Evolutionary conservation across 2,797 vertebrate genomes (phyloP).

Genomic region (Hafferia zeledoni): DNA sequence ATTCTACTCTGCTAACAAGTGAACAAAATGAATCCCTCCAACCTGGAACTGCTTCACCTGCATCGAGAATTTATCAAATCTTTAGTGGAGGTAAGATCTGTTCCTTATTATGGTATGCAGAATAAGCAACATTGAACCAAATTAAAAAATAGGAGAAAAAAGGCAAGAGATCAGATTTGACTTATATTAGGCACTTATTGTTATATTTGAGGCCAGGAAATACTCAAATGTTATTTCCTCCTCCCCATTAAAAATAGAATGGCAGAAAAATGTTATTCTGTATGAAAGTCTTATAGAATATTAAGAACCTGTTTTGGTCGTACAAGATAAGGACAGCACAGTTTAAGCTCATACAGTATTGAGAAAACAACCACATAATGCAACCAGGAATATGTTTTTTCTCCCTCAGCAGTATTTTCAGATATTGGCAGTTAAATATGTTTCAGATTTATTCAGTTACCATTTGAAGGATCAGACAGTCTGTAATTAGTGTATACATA

Average conservation of each 20-base stretch:
- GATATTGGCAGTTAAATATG: conserved; percentile 19
- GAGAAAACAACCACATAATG: conserved; percentile 22
- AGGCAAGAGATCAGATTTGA: conserved; percentile 9
- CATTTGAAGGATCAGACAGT: not conserved
- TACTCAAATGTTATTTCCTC: conserved; percentile 51
- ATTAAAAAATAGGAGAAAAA: conserved; percentile 18
- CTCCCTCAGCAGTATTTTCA: conserved; percentile 25
- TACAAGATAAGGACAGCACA: conserved; percentile 25
- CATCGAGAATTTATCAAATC: conserved; percentile 76
- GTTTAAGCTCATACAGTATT: conserved; percentile 47
- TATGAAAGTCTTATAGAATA: conserved; percentile 42
- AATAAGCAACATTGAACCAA: conserved; percentile 59
- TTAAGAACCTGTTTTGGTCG: conserved; percentile 40
- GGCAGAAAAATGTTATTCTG: conserved; percentile 38
- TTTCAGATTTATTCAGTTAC: conserved; percentile 35
- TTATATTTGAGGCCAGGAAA: conserved; percentile 33
- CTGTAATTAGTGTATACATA: conserved; percentile 28
- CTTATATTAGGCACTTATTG: conserved; percentile 52
- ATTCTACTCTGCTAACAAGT: conserved; percentile 78
- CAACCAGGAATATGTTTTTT: not conserved
- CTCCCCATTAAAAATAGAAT: conserved; percentile 9
- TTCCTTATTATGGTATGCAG: conserved; percentile 74
- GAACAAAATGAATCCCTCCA: conserved; percentile 79
- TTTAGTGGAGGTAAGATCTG: conserved; percentile 80
- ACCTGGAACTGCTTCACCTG: conserved; percentile 78